Conservation (phyloP, 2,797 vertebrate genomes). For the Synaphobranchus kaupii region DNA sequence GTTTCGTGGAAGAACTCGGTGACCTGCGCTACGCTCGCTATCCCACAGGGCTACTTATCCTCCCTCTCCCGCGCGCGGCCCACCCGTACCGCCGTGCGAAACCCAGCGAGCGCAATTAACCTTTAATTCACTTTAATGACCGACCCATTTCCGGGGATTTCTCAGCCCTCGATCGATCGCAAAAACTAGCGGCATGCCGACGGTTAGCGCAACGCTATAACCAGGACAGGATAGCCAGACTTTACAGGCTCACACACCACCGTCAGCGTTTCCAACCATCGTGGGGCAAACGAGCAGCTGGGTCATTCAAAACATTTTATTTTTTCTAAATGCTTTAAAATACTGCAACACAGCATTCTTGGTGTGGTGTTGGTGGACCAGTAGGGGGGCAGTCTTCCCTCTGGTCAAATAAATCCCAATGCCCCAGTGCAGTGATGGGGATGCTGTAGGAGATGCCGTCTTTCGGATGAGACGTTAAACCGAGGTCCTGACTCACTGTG, state of each 20-base stretch:
- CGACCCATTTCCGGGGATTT: conserved; percentile 27
- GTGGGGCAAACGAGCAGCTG: neutral
- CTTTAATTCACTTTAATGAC: conserved; percentile 20
- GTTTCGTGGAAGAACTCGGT: neutral
- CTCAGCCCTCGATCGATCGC: neutral
- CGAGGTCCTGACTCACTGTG: too few species aligned
- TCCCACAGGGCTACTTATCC: neutral
- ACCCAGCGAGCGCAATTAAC: conserved; percentile 20
- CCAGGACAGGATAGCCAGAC: neutral
- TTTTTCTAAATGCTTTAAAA: too few species aligned
- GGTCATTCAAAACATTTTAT: neutral
- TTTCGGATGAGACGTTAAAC: too few species aligned
- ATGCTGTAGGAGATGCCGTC: too few species aligned
- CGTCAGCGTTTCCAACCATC: too few species aligned
- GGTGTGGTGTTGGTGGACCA: too few species aligned
- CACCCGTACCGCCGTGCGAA: neutral
- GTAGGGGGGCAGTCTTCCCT: too few species aligned
- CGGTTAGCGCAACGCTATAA: conserved; percentile 35
- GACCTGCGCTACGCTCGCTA: neutral
- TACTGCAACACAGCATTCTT: too few species aligned
- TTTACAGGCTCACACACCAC: neutral
- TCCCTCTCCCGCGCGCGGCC: neutral
- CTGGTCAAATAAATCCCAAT: too few species aligned
- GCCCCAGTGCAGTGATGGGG: too few species aligned
- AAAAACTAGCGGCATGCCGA: neutral